Conservation (phyloP, 2,113 vertebrate genomes). For the Spilogale gracilis region DNA sequence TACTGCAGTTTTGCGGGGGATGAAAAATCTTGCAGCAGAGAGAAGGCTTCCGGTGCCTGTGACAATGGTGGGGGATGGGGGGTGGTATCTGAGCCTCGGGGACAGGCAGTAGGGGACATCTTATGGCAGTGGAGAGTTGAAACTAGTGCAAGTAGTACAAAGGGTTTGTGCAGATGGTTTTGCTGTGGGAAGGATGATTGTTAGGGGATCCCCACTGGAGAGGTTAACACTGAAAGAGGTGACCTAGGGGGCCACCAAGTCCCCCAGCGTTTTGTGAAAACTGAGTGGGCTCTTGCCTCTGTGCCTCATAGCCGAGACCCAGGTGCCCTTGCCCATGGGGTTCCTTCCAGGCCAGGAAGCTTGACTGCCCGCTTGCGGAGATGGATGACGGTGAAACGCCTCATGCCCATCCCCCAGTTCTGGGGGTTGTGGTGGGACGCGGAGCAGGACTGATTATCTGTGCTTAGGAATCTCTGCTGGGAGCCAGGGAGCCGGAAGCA, state of each 20-base stretch:
- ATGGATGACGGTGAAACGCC: not conserved
- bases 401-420: not conserved
- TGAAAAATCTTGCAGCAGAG: not conserved
- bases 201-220: not conserved
- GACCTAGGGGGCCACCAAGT: not conserved
- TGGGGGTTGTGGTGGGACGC: not conserved
- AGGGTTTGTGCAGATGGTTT: not conserved
- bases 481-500: slow-evolving; percentile 61
- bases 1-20: not conserved
- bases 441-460: slow-evolving; percentile 12
- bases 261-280: not conserved
- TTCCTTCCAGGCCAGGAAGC: not conserved
- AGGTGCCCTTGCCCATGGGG: not conserved
- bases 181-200: not conserved
- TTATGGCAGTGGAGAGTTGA: not conserved
- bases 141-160: no score
- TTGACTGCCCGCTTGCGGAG: not conserved
- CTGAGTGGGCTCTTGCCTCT: not conserved
- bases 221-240: not conserved
- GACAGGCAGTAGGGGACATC: not conserved
- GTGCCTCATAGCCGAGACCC: not conserved
- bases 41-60: not conserved
- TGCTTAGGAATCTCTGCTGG: slow-evolving; percentile 12
- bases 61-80: not conserved
- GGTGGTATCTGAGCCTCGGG: not conserved